Conservation (phyloP, 2,113 vertebrate genomes). For the Otus sunia region DNA sequence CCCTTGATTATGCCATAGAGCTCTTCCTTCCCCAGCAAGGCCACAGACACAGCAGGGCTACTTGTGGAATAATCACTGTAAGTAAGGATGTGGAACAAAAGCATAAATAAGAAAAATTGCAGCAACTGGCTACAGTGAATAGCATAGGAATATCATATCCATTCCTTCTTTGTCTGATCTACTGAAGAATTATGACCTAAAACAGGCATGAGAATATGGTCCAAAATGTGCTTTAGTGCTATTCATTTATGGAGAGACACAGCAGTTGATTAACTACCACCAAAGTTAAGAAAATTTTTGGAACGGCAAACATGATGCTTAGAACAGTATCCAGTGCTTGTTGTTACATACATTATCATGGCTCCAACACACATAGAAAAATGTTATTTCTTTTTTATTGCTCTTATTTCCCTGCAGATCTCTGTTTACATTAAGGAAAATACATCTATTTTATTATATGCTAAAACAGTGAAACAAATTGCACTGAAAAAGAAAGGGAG, state of each 20-base stretch:
- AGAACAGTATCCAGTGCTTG: neutral
- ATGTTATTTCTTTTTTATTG: conserved; percentile 66
- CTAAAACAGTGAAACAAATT: conserved; percentile 73
- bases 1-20: neutral
- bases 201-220: neutral
- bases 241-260: neutral
- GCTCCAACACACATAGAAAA: conserved; percentile 15
- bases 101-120: neutral
- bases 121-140: neutral
- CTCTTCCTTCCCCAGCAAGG: neutral
- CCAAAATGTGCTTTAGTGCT: neutral
- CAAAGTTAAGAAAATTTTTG: neutral
- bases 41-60: neutral
- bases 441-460: conserved; percentile 15
- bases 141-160: neutral
- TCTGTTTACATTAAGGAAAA: conserved; percentile 76
- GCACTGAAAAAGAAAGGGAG: conserved; percentile 45
- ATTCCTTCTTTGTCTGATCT: neutral
- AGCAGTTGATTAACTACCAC: neutral
- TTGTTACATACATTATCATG: neutral
- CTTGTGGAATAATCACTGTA: neutral
- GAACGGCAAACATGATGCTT: neutral
- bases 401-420: conserved; percentile 70
- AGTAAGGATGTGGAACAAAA: neutral
- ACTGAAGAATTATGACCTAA: neutral